phyloP scores from a whole-genome alignment of 2,113 vertebrate species.

The Azemiops feae region DNA sequence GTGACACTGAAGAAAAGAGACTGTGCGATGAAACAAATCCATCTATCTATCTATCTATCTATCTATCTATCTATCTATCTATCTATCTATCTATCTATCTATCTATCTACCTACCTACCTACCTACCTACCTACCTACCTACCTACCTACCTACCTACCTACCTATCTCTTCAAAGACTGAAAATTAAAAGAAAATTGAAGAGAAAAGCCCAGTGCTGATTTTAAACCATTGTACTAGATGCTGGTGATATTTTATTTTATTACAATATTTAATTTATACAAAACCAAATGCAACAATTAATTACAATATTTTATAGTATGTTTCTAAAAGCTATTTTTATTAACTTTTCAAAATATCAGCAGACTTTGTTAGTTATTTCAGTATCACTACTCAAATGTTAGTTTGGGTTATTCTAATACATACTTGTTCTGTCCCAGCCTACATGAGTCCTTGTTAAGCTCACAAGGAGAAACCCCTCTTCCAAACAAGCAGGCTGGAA shows the following conservation, averaged over 20 bases:
- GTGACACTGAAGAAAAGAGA: not conserved
- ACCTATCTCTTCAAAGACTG: too few relatives aligned
- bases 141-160: too few relatives aligned
- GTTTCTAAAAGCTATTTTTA: not conserved
- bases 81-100: too few relatives aligned
- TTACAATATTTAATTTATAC: not conserved
- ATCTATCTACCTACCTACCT: not conserved
- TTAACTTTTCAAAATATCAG: not conserved
- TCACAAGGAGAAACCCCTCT: too few relatives aligned
- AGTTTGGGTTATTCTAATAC: not conserved
- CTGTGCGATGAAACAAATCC: not conserved
- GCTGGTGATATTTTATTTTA: not conserved
- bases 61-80: too few relatives aligned
- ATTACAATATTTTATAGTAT: not conserved
- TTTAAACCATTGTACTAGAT: not conserved
- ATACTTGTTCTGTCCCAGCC: too few relatives aligned
- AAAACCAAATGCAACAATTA: not conserved
- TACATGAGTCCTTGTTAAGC: too few relatives aligned
- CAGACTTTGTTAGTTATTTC: not conserved
- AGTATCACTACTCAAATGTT: not conserved
- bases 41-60: too few relatives aligned
- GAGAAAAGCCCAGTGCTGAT: not conserved
- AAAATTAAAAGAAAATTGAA: not conserved
- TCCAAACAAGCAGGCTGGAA: too few relatives aligned
- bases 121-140: too few relatives aligned